These are phyloP conservation scores for Therioaphis trifolii DNA, from an alignment of 2,888 invertebrate genomes.

Conservation along the genomic window DNA sequence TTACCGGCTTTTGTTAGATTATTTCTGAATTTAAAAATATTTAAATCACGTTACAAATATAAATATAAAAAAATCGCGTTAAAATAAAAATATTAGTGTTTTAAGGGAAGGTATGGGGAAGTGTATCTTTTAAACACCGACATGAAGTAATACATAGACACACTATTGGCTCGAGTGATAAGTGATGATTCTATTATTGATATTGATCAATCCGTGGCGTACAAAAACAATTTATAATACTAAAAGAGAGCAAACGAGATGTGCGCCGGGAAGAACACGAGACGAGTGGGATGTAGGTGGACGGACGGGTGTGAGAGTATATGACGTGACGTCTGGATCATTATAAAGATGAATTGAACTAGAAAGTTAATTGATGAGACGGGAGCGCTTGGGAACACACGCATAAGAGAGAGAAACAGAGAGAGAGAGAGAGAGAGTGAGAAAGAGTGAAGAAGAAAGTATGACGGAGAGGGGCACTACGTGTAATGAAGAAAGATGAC, in stretches of 20 bases:
- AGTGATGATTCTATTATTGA: not conserved
- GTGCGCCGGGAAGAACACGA: constrained; percentile 22
- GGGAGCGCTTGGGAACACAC: constrained; percentile 28
- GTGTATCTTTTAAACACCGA: no score
- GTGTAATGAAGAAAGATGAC: constrained; percentile 62
- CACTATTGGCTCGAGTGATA: no score
- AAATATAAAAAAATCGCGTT: no score
- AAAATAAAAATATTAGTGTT: no score
- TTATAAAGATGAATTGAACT: constrained; percentile 62
- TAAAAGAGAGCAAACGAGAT: constrained; percentile 46
- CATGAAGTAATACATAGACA: no score
- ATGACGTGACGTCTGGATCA: constrained; percentile 55
- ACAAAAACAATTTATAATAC: constrained; percentile 46
- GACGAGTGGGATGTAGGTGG: not conserved
- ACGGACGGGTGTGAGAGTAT: not conserved
- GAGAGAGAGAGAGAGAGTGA: no score
- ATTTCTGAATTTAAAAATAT: no score
- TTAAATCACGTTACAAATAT: no score
- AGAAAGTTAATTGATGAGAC: constrained; percentile 62
- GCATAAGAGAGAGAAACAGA: constrained; percentile 18
- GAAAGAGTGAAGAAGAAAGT: no score
- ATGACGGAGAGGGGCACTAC: no score
- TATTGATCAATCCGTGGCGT: constrained; percentile 4
- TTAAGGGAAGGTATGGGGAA: no score
- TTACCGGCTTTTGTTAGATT: no score